Base-by-base conservation (phyloP, 2,888 invertebrate species). In the Drosophila sordidula region DNA sequence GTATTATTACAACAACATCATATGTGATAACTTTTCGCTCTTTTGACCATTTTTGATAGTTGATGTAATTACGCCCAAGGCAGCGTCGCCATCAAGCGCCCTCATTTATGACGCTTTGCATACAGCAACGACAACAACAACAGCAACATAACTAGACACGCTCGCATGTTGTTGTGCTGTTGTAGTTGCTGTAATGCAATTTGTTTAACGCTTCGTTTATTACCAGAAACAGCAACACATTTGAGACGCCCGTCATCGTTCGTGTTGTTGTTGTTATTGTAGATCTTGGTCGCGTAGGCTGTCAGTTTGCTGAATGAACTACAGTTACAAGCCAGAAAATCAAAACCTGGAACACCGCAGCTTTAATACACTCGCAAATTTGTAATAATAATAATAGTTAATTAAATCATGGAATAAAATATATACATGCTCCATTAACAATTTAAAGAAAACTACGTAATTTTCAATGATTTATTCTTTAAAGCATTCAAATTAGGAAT, bases 161-260 rank as follows among this genome's bases (percentile, higher is more conserved):
- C 47, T 50, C 11, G 12, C 12, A 22, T 50, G 39, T 41, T 18
- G 51, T 26, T 41, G 42, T 52, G 59, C 52, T 50, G 70, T 46
- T 46, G 62, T 57, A 42, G 67, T 71, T 80, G 85, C 57, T 85
- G 80, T 86, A 86, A 78, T 89, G 89, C 89, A 86, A 89, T 89
- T 89, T 86, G 89, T 87, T 86, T 89, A 89, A 86, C 86, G 86
- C 86, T 86, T 86, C 86, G 86, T 86, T 86, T 86, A 89, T 89
- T 86, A 83, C 80, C 88, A 77, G 75, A 86, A 87, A 82, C 75
- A 88, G 87, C 78, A 77, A 63, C 69, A 62, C 78, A 80, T 77
- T 83, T 62, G 66, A 65, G 62, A 41, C 45, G 54, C 68, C 41
- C 42, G 64, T 39, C 34, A 36, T 36, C n/a, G 44, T 62, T 46